Base-by-base conservation (phyloP, 2,113 vertebrate genomes). In the Melierax canorus region DNA sequence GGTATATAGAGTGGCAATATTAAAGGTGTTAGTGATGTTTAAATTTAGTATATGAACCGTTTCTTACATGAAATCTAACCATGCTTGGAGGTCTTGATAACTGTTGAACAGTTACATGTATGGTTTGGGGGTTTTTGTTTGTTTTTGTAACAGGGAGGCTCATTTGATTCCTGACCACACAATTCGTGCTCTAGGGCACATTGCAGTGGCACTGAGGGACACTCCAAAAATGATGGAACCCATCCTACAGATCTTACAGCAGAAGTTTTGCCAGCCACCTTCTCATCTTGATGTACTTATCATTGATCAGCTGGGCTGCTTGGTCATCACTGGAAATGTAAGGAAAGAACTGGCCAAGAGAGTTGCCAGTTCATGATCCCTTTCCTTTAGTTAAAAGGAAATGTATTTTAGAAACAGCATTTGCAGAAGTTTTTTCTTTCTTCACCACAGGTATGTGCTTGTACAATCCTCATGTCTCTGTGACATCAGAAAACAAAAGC, bases 291-390 rank as follows among this genome's bases (percentile, higher is more conserved):
- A 99, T 1, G 99, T 99, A 3, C 99, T 99, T 41, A 99, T 99
- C 84, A 98, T 99, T 19, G 99, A 99, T 96, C 99, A 99, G 94
- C 98, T 99, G 13, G 99, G 99, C 88, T 99, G 99, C 96, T 98
- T 99, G 98, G 99, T 99, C 87, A 99, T 99, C 92, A 99, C 99
- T 7, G 99, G 99, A 95, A 99, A 99, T 50, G 99, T 99, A 98
- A 99, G 98, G 30, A 94, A 21, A 41, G 30, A 86, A 50, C 3
- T 53, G 82, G 29, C 24, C 29, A 26, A 62, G 73, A 48, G 22
- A 46, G 19, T 68, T 68, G 17, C 6, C 41, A 41, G 13, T 84
- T 94, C 23, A 24, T 29, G 9, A 21, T 68, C 7, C 9, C 30
- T 90, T 83, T 64, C 34, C 29, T 68, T 80, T 76, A 73, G 21